Evolutionary conservation across 35 echinoderm and acorn worm genomes (phyloP), one percentile per base, ranked within the genome.

Genomic region (Diadema setosum): DNA sequence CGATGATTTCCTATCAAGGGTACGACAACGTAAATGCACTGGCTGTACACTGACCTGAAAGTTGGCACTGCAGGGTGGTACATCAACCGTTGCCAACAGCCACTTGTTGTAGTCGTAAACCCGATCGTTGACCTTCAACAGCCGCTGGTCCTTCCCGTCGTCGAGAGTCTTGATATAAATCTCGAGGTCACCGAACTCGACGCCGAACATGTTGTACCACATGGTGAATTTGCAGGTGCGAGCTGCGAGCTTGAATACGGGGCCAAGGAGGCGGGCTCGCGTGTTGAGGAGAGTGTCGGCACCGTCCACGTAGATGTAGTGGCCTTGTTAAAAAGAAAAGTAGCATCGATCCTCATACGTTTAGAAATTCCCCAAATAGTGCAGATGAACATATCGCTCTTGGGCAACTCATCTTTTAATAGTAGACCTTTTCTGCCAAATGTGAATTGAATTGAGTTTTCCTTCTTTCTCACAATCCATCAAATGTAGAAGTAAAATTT

Each of bases 151-250:
- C 18, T 70, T 9, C 0, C 39, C 61, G 3, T 39, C 21, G 24
- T 59, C 78, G 40, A 23, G 31, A 55, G 26, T 44, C 44, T 83
- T 75, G 1, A 61, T 46, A 16, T 70, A 70, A 46, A 89, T 60
- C 74, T 91, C 84, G 12, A 95, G 89, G 78, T 95, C 93, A 16
- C 88, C 93, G 39, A 83, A 83, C 45, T 90, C 83, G 26, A 83
- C 46, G 5, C 93, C 93, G 24, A 88, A 90, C 88, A 95, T 95
- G 84, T 95, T 82, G 78, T 91, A 95, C 93, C 93, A 95, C 57
- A 95, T 80, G 16, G 50, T 82, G 75, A 95, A 89, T 23, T 84
- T 52, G 50, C 92, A 94, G 0, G 36, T 32, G 3, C 81, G 45
- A 11, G 65, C 59, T 25, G 81, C 87, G 39, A 94, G 33, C 45